A percentile compares a stretch with the other conserved stretches of the same genome.
Evolutionary conservation across 2,113 vertebrate genomes (phyloP).

Genomic region (Festucalex cinctus): DNA sequence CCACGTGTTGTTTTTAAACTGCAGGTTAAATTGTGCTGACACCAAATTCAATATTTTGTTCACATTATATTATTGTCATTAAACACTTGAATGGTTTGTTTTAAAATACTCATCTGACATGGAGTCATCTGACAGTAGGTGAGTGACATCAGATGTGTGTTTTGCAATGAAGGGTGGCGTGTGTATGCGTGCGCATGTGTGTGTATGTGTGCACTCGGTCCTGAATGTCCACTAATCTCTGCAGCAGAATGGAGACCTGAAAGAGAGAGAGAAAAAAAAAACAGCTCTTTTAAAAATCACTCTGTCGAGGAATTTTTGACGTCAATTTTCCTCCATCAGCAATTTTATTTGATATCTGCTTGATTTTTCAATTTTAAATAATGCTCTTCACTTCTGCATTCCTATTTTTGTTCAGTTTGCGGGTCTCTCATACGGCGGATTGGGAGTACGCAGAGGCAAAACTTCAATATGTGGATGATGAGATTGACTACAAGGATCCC

Average conservation of each 20-base stretch:
- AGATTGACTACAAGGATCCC: constrained; percentile 74
- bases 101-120: not conserved
- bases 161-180: constrained; percentile 25
- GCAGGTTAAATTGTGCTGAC: too few relatives aligned
- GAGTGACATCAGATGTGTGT: constrained; percentile 26
- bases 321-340: not conserved
- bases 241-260: constrained; percentile 60
- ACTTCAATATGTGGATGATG: constrained; percentile 46
- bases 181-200: not conserved
- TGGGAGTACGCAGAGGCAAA: constrained; percentile 44
- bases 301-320: constrained; percentile 27
- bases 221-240: constrained; percentile 53
- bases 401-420: constrained; percentile 48
- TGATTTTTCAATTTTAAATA: constrained; percentile 1
- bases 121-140: constrained; percentile 27
- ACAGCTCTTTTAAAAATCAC: constrained; percentile 38
- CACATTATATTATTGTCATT: not conserved
- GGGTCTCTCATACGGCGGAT: constrained; percentile 42
- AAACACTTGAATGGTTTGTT: not conserved
- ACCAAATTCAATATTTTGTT: not conserved
- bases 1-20: too few relatives aligned
- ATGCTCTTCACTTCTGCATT: constrained; percentile 56
- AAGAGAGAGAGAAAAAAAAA: constrained; percentile 25
- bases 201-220: constrained; percentile 20
- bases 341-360: not conserved